phyloP scores from a whole-genome alignment of 2,888 invertebrate genomes.

The Serrognathus titanus region DNA sequence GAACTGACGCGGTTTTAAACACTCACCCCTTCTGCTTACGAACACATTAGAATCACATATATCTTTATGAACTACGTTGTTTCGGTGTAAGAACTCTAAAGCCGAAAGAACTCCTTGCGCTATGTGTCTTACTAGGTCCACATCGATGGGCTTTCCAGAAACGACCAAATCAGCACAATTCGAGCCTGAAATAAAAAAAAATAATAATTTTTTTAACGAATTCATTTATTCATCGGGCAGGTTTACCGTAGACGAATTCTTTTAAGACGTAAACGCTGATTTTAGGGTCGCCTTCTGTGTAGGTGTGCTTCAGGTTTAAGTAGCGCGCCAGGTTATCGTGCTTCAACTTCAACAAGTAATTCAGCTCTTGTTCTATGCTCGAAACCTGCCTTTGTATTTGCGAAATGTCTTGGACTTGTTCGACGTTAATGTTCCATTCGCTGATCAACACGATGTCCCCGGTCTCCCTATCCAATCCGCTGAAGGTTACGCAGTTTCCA shows the following conservation, averaged over 20 bases:
- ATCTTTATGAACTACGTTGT: conserved; percentile 79
- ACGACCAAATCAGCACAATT: conserved; percentile 52
- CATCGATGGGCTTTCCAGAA: conserved; percentile 51
- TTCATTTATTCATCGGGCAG: conserved; percentile 2
- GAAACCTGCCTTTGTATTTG: conserved; percentile 57
- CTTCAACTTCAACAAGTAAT: conserved; percentile 64
- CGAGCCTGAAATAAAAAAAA: conserved; percentile 32
- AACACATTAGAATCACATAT: conserved; percentile 72
- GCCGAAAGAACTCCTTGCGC: conserved; percentile 71
- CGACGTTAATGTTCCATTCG: conserved; percentile 67
- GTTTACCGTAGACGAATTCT: conserved; percentile 60
- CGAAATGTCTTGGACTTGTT: conserved; percentile 41
- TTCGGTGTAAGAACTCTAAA: conserved; percentile 74
- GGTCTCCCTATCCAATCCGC: conserved; percentile 70
- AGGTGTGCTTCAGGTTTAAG: conserved; percentile 62
- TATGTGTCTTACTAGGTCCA: conserved; percentile 61
- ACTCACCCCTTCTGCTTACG: conserved; percentile 61
- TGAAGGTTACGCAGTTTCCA: conserved; percentile 70
- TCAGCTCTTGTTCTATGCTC: conserved; percentile 75
- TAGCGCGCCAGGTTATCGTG: conserved; percentile 75
- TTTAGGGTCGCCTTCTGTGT: conserved; percentile 57
- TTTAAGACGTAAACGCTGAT: conserved; percentile 66
- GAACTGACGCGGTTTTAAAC: neutral
- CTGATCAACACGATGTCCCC: conserved; percentile 70
- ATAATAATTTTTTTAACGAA: conserved; percentile 2